A percentile compares a stretch with the other conserved stretches of the same genome.
Conservation (phyloP, 2,113 vertebrate genomes). For the Charina bottae region DNA sequence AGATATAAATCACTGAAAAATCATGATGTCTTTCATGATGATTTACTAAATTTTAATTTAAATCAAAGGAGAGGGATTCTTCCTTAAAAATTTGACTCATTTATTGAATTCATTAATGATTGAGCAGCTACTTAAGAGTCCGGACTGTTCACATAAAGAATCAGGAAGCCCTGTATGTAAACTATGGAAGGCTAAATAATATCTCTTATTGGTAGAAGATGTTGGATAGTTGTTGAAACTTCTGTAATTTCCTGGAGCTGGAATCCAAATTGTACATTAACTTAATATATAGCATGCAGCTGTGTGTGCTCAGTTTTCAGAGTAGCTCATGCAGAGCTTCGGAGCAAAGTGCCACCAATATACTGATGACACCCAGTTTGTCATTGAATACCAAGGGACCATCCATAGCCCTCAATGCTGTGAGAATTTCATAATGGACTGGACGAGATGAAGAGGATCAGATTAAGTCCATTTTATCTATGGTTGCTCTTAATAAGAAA, state of each 20-base stretch:
- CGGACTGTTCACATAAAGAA: conserved; percentile 59
- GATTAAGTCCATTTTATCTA: no score
- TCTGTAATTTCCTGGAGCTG: conserved; percentile 33
- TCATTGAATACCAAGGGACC: no score
- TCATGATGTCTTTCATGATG: conserved; percentile 55
- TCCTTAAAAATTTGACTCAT: conserved; percentile 39
- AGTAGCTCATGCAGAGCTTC: no score
- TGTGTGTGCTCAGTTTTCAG: background rate
- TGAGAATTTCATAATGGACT: no score
- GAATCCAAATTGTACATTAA: background rate
- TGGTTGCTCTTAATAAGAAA: no score
- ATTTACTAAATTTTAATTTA: conserved; percentile 56
- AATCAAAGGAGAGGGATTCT: conserved; percentile 48
- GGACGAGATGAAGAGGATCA: no score
- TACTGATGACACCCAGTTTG: no score
- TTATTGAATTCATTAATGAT: conserved; percentile 64
- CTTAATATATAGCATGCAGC: background rate
- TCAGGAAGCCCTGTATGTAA: conserved; percentile 45
- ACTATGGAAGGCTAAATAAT: conserved; percentile 34
- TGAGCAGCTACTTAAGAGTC: conserved; percentile 63
- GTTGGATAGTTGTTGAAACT: conserved; percentile 30
- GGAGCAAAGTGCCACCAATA: no score
- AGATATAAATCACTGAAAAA: conserved; percentile 49
- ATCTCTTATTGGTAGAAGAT: conserved; percentile 48
- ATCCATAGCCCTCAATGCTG: no score